A percentile compares a stretch with the other conserved stretches of the same genome.
Conservation (phyloP, 2,797 vertebrate genomes). For the Sternarchorhynchus goeldii region DNA sequence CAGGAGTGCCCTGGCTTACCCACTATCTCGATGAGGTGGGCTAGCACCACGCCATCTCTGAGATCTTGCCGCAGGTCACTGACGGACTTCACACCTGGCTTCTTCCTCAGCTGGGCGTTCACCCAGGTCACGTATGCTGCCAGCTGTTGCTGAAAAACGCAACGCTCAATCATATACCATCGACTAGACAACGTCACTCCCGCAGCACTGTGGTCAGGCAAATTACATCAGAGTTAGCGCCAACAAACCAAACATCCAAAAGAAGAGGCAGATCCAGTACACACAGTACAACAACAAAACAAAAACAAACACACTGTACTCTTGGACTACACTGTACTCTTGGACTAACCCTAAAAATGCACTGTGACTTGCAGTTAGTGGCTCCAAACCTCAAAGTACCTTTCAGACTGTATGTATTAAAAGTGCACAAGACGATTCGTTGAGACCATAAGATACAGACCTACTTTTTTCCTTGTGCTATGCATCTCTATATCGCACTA, state of each 20-base stretch:
- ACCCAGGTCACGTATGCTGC: constrained; percentile 96
- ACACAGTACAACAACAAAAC: too few relatives aligned
- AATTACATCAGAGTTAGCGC: not conserved
- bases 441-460: too few relatives aligned
- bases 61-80: constrained; percentile 89
- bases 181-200: constrained; percentile 16
- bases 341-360: not conserved
- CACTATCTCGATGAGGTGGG: constrained; percentile 92
- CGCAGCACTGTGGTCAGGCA: constrained; percentile 22
- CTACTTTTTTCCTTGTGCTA: not conserved
- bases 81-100: constrained; percentile 80
- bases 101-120: constrained; percentile 94
- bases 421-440: too few relatives aligned
- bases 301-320: too few relatives aligned
- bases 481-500: not conserved
- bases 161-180: not conserved
- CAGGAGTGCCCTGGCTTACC: constrained; percentile 75
- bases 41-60: constrained; percentile 88
- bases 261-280: too few relatives aligned
- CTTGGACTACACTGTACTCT: too few relatives aligned
- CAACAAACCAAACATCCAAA: too few relatives aligned
- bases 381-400: not conserved
- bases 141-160: constrained; percentile 85
- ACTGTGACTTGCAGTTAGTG: not conserved
- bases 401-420: too few relatives aligned